phyloP scores from a whole-genome alignment of 2,797 vertebrate genomes.

The Thripadectes ignobilis region DNA sequence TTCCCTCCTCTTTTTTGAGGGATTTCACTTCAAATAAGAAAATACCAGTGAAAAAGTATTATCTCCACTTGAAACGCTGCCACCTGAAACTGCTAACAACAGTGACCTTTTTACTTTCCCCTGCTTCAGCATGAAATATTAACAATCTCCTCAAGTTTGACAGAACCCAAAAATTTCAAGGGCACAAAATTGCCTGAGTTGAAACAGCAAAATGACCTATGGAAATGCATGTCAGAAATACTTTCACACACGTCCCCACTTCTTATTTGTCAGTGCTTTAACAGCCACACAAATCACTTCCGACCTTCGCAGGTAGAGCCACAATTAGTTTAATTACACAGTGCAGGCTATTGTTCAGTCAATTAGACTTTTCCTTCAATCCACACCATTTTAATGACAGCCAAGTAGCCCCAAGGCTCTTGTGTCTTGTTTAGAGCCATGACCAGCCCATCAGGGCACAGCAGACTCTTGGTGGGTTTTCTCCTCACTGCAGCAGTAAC shows the following conservation, averaged over 20 bases:
- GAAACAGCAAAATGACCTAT: not conserved
- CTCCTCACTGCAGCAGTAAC: not conserved
- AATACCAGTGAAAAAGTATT: not conserved
- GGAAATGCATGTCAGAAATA: not conserved
- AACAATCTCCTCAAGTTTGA: slow-evolving; percentile 1
- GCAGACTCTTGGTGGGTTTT: not conserved
- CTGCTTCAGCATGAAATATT: not conserved
- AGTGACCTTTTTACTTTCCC: slow-evolving; percentile 14
- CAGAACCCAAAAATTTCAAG: slow-evolving; percentile 20
- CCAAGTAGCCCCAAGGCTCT: not conserved
- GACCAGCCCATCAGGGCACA: not conserved
- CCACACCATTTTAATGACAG: slow-evolving; percentile 51
- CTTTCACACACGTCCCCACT: not conserved
- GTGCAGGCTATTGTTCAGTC: slow-evolving; percentile 26
- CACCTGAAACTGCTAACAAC: not conserved
- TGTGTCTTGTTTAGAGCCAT: not conserved
- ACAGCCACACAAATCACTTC: slow-evolving; percentile 7
- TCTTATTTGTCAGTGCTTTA: slow-evolving; percentile 4
- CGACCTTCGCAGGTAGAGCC: slow-evolving; percentile 42
- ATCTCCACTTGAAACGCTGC: not conserved
- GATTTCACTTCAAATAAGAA: not conserved
- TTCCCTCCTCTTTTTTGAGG: not conserved
- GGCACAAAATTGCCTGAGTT: not conserved
- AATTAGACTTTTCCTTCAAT: slow-evolving; percentile 41
- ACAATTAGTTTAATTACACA: slow-evolving; percentile 46